Percentiles rank a stretch among this genome's conserved stretches.
phyloP scores from a whole-genome alignment of 23 tunicate species.

The Ciona savignyi region DNA sequence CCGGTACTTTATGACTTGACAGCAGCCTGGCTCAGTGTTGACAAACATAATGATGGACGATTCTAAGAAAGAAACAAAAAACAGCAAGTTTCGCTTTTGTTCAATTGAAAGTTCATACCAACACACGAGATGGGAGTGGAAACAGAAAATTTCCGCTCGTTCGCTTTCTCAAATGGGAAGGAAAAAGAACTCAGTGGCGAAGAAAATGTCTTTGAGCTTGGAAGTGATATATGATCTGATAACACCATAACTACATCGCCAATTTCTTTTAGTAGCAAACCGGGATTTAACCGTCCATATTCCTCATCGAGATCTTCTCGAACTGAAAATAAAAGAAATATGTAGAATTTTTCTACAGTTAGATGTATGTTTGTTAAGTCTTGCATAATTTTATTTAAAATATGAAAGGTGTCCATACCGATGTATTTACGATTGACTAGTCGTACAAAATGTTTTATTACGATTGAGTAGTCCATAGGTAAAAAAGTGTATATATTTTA shows the following conservation, averaged over 20 bases:
- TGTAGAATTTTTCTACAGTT: no score
- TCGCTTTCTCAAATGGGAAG: background rate
- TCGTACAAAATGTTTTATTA: no score
- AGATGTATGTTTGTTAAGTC: no score
- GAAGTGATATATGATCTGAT: background rate
- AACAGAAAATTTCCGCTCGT: background rate
- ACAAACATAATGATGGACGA: conserved; percentile 39
- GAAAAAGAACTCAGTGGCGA: background rate
- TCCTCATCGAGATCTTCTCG: background rate
- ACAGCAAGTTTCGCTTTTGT: no score
- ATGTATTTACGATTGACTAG: no score
- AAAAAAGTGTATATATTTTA: no score
- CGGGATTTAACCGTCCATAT: background rate
- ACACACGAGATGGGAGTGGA: background rate
- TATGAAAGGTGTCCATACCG: no score
- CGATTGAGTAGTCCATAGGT: no score
- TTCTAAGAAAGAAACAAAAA: background rate
- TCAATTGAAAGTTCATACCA: no score
- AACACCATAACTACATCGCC: background rate
- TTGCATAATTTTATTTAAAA: no score
- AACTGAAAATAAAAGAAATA: background rate
- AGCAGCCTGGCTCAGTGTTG: conserved; percentile 10
- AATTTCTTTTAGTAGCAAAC: background rate
- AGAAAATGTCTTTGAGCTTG: background rate
- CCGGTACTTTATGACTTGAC: conserved; percentile 21